phyloP scores from a whole-genome alignment of 2,888 invertebrate genomes.

The Apotomis capreana region DNA sequence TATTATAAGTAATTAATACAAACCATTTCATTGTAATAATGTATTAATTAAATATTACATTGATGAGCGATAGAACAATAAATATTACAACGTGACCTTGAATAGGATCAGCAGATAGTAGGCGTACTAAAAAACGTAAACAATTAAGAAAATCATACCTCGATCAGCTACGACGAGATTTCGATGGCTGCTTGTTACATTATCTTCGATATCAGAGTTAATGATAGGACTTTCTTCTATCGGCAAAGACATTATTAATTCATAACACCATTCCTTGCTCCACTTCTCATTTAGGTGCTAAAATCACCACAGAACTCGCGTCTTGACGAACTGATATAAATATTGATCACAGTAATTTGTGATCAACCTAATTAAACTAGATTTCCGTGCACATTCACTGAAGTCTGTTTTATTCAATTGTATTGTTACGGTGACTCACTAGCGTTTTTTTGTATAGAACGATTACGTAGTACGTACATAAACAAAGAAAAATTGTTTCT shows the following conservation, averaged over 20 bases:
- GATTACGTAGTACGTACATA: conserved; percentile 40
- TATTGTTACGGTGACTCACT: conserved; percentile 38
- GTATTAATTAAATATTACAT: conserved; percentile 5
- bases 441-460: conserved; percentile 29
- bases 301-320: conserved; percentile 6
- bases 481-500: conserved; percentile 36
- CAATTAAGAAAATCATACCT: conserved; percentile 55
- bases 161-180: conserved; percentile 66
- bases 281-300: conserved; percentile 33
- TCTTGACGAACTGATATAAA: conserved; percentile 16
- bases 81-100: conserved; percentile 30
- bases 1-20: conserved; percentile 12
- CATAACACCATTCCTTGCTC: conserved; percentile 42
- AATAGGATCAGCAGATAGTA: conserved; percentile 21
- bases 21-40: background rate
- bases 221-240: conserved; percentile 75
- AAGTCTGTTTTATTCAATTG: conserved; percentile 30
- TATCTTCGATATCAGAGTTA: conserved; percentile 74
- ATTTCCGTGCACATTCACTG: background rate
- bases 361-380: conserved; percentile 19
- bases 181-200: conserved; percentile 69
- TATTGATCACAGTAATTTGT: conserved; percentile 26
- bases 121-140: conserved; percentile 32
- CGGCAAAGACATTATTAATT: conserved; percentile 66
- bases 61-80: background rate